Percentiles rank a stretch among this genome's conserved stretches.
Evolutionary conservation across 30 jellyfish, hydroid and myxozoan genomes (phyloP).

Genomic region (Catostylus mosaicus): DNA sequence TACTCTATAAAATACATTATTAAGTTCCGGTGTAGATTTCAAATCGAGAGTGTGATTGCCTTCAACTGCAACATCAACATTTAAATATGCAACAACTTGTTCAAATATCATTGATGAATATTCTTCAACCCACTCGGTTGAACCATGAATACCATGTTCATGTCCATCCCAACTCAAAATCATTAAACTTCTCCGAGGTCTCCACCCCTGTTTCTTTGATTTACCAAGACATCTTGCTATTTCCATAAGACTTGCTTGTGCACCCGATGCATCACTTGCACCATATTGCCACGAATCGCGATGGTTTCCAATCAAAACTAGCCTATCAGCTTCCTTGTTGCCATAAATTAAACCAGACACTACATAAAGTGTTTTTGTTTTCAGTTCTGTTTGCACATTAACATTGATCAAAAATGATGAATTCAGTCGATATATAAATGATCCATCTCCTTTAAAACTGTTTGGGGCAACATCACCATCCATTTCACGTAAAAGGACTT

Average conservation of each 20-base stretch:
- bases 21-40: conserved; percentile 38
- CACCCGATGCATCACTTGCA: conserved; percentile 93
- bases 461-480: conserved; percentile 10
- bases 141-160: conserved; percentile 80
- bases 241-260: conserved; percentile 88
- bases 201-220: conserved; percentile 68
- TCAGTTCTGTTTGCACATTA: conserved; percentile 2
- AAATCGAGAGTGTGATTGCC: conserved; percentile 47
- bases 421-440: conserved; percentile 1
- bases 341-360: conserved; percentile 78
- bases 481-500: conserved; percentile 10
- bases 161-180: conserved; percentile 95
- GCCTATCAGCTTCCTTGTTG: conserved; percentile 79
- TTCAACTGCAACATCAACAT: conserved; percentile 64
- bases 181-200: conserved; percentile 85
- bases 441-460: conserved; percentile 1
- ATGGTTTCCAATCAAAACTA: conserved; percentile 84
- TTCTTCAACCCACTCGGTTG: conserved; percentile 93
- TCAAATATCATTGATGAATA: conserved; percentile 23
- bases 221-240: conserved; percentile 78
- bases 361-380: neutral
- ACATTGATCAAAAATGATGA: neutral
- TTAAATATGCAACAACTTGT: conserved; percentile 55
- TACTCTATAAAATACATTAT: conserved; percentile 14
- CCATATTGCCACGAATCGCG: conserved; percentile 94